Evolutionary conservation across 2,797 vertebrate species (phyloP), one percentile per base, ranked within the genome.

Genomic region (Rhynchotus rufescens): DNA sequence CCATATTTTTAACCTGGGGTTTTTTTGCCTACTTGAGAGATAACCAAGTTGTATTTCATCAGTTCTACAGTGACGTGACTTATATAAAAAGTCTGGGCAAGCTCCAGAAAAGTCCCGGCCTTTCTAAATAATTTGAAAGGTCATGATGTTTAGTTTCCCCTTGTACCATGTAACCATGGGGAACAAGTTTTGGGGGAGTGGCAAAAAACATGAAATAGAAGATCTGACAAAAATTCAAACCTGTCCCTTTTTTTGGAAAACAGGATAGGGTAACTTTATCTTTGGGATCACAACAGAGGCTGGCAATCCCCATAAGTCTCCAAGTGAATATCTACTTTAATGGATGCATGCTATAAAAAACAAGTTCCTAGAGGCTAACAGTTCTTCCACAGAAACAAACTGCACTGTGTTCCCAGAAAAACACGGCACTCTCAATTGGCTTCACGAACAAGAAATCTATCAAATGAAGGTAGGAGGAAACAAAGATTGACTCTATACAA

Each of bases 381-480:
- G 23, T 44, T 83, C 20, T 69, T 78, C 60, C 42, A 87, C 34
- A 2, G 65, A 76, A 88, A 68, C 16, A 72, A 80, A 72, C 6
- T 47, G 10, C 10, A n/a, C 44, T 66, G 12, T 40, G 59, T 40
- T 78, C 88, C 45, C 68, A 90, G 62, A 42, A 92, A 60, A 75
- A 74, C 85, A 0, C 0, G 89, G 19, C 26, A 64, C 56, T 83
- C 80, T 73, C 72, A 73, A 69, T 26, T 80, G 16, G 1, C 21
- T 49, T 93, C 60, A 72, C 44, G 66, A 92, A 82, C 54, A 93
- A 87, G 78, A 47, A n/a, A 25, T 61, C 34, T 92, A 90, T 78
- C 80, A 85, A 85, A 83, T 62, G 69, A 89, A 87, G n/a, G 59
- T 23, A 96, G 47, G 40, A 92, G 80, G 80, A 95, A 95, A 95